Evolutionary conservation across 2,797 vertebrate genomes (phyloP).

Genomic region (Nothura maculosa): DNA sequence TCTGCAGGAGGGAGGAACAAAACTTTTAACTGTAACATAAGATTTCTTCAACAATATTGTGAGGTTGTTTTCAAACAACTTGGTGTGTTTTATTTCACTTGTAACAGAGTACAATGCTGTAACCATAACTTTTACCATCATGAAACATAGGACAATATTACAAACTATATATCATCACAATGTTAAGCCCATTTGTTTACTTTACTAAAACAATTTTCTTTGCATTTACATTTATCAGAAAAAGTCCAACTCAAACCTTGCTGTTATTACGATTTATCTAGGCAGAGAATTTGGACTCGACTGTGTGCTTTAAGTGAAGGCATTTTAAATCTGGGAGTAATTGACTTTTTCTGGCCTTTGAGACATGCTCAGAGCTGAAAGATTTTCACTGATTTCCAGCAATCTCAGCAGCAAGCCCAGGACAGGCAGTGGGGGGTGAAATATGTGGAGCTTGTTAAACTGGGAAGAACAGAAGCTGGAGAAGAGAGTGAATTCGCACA

Average conservation of each 20-base stretch:
- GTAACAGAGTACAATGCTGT: background rate
- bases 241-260: background rate
- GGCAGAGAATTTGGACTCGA: background rate
- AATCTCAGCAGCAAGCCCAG: background rate
- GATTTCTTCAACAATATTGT: background rate
- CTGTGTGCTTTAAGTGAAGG: background rate
- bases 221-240: conserved; percentile 2
- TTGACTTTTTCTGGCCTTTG: background rate
- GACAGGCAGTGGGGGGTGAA: background rate
- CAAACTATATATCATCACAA: background rate
- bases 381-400: background rate
- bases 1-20: background rate
- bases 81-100: background rate
- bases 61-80: background rate
- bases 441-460: background rate
- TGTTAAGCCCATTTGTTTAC: background rate
- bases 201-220: background rate
- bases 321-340: background rate
- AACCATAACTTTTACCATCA: background rate
- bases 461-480: background rate
- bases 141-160: background rate
- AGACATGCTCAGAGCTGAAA: background rate
- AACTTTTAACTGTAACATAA: background rate
- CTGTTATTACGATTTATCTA: background rate
- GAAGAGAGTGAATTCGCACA: background rate